A percentile compares a stretch with the other conserved stretches of the same genome.
Conservation (phyloP, 2,888 invertebrate genomes). For the Apamea epomidion region DNA sequence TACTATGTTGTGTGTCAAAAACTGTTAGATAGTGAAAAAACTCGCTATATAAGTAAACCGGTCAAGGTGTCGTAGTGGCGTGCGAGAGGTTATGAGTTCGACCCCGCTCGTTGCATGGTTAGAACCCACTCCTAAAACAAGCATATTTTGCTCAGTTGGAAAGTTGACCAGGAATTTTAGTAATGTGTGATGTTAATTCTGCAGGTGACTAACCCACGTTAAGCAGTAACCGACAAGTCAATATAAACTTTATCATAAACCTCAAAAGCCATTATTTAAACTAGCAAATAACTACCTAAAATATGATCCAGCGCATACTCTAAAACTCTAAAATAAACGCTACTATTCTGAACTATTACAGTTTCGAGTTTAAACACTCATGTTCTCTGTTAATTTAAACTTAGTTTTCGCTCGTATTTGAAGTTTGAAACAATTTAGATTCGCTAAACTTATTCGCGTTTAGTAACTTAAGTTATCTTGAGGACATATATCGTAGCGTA, state of each 20-base stretch:
- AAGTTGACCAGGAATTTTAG: not conserved
- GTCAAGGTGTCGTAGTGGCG: not conserved
- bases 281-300: constrained; percentile 35
- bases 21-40: not conserved
- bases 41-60: not conserved
- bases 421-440: constrained; percentile 71
- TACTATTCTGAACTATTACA: constrained; percentile 42
- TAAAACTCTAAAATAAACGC: constrained; percentile 52
- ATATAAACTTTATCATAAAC: constrained; percentile 28
- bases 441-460: constrained; percentile 65
- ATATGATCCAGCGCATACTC: constrained; percentile 30
- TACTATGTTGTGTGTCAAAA: not conserved
- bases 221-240: not conserved
- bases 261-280: not conserved
- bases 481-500: constrained; percentile 15
- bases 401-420: constrained; percentile 60
- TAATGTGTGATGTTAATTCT: not conserved
- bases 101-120: not conserved
- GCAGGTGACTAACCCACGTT: not conserved
- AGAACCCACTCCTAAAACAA: not conserved
- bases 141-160: not conserved
- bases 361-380: constrained; percentile 61
- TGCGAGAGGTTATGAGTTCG: not conserved
- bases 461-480: constrained; percentile 46
- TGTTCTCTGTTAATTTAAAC: constrained; percentile 63